phyloP scores from a whole-genome alignment of 23 tunicate species.

The Trididemnum miniatum region DNA sequence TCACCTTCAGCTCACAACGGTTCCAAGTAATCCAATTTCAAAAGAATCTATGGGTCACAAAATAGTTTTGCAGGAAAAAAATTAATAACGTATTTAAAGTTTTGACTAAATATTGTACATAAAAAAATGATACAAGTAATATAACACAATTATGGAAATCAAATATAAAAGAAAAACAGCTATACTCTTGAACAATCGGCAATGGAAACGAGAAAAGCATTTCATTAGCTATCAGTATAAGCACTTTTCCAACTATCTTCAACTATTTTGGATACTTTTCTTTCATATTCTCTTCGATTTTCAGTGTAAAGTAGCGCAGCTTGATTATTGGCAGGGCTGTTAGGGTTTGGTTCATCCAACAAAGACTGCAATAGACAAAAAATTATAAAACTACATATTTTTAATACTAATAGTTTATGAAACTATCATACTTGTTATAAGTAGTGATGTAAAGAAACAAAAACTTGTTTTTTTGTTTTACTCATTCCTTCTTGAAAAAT shows the following conservation, averaged over 20 bases:
- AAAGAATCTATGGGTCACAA: too few species aligned
- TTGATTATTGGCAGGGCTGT: conserved; percentile 97
- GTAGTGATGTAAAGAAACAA: too few species aligned
- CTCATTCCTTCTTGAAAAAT: too few species aligned
- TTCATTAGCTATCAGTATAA: conserved; percentile 13
- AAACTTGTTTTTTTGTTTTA: too few species aligned
- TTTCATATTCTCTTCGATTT: conserved; percentile 96
- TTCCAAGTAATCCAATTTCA: too few species aligned
- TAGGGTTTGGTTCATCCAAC: conserved; percentile 99
- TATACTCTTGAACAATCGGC: not conserved
- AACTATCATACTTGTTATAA: too few species aligned
- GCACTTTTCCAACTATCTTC: conserved; percentile 95
- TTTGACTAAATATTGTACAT: not conserved
- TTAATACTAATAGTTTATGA: too few species aligned
- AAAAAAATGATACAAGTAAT: not conserved
- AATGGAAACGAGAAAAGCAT: not conserved
- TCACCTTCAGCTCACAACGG: too few species aligned
- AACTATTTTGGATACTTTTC: conserved; percentile 67
- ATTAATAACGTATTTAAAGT: not conserved
- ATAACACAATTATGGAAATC: not conserved
- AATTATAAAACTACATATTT: too few species aligned
- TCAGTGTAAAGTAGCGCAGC: conserved; percentile 95
- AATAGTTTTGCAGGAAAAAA: not conserved
- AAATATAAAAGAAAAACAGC: not conserved
- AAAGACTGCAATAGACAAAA: conserved; percentile 56